Evolutionary conservation across 2,888 invertebrate species (phyloP), one percentile per base, ranked within the genome.

Genomic region (Napeogenes sylphis): DNA sequence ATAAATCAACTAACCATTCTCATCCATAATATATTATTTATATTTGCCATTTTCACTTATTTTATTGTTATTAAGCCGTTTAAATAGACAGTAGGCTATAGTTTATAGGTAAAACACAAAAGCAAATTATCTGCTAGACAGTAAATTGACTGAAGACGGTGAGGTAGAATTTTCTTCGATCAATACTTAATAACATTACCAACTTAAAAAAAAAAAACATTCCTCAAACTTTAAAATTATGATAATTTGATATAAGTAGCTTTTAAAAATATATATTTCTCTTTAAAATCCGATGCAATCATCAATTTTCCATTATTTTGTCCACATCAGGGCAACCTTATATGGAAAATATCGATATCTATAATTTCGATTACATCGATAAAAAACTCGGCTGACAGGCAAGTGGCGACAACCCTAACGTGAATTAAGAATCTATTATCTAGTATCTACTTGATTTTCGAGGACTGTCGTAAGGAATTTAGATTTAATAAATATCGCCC

Each of bases 401-500:
- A 6, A 42, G 42, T 42, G 3, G 10, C 10, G 35, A 69, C 85
- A 79, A 70, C 84, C 76, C 85, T 85, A 85, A 73, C 81, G 81
- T 79, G 30, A 79, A 42, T 42, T 42, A 42, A 10, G 12, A 42
- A 83, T 82, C 83, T 21, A 21, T 21, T 21, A 21, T 21, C 21
- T 21, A 21, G 21, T 21, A 21, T 21, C 21, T 82, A 80, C 73
- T 75, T 80, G 82, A 79, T 5, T 77, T 67, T 57, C 46, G 69
- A 71, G 77, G 81, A 70, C 79, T 83, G 84, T 83, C 79, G 83
- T 76, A 76, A 79, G 79, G 3, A 78, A 76, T 63, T 68, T 59
- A 64, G 70, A 72, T 77, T 72, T 72, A 70, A 73, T 73, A 57
- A 66, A 78, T 78, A 79, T 79, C 81, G 73, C 72, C 72, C 70